Percentiles rank a stretch among this genome's conserved stretches.
These are phyloP conservation scores for Drosophila cognata DNA, from an alignment of 2,888 invertebrate species.

Conservation along the genomic window DNA sequence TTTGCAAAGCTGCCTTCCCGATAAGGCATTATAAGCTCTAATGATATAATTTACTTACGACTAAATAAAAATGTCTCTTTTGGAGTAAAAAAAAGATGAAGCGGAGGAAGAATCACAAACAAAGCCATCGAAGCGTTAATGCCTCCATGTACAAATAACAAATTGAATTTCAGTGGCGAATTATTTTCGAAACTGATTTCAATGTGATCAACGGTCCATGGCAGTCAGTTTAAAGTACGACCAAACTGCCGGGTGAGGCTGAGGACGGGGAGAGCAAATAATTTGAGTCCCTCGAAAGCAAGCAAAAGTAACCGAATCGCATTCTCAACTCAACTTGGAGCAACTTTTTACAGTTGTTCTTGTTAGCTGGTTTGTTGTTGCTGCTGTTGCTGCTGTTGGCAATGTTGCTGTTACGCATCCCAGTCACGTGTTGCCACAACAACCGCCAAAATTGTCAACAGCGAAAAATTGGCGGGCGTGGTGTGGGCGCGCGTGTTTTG, in stretches of 20 bases:
- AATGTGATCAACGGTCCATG: slow-evolving; percentile 75
- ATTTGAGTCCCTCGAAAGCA: slow-evolving; percentile 42
- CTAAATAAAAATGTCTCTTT: slow-evolving; percentile 56
- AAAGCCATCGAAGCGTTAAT: slow-evolving; percentile 74
- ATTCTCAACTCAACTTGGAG: slow-evolving; percentile 38
- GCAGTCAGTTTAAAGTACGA: slow-evolving; percentile 67
- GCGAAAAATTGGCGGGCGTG: slow-evolving; percentile 81
- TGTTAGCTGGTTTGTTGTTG: slow-evolving; percentile 11
- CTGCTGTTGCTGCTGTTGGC: slow-evolving; percentile 16
- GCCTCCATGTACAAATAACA: slow-evolving; percentile 75
- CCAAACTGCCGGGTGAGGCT: slow-evolving; percentile 3
- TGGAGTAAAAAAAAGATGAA: background rate
- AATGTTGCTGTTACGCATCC: slow-evolving; percentile 66
- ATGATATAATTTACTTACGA: slow-evolving; percentile 73
- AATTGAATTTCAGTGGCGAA: slow-evolving; percentile 76
- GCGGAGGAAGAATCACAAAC: slow-evolving; percentile 49
- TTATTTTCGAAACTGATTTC: slow-evolving; percentile 80
- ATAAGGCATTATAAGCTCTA: slow-evolving; percentile 61
- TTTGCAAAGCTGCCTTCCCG: slow-evolving; percentile 24
- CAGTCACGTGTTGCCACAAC: slow-evolving; percentile 79
- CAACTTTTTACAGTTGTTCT: slow-evolving; percentile 52
- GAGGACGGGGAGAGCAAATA: slow-evolving; percentile 37
- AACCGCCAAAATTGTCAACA: slow-evolving; percentile 80
- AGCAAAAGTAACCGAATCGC: slow-evolving; percentile 41
- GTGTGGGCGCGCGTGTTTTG: slow-evolving; percentile 55